Evolutionary conservation across 2,888 invertebrate genomes (phyloP), one percentile per base, ranked within the genome.

Genomic region (Caenorhabditis sinica): DNA sequence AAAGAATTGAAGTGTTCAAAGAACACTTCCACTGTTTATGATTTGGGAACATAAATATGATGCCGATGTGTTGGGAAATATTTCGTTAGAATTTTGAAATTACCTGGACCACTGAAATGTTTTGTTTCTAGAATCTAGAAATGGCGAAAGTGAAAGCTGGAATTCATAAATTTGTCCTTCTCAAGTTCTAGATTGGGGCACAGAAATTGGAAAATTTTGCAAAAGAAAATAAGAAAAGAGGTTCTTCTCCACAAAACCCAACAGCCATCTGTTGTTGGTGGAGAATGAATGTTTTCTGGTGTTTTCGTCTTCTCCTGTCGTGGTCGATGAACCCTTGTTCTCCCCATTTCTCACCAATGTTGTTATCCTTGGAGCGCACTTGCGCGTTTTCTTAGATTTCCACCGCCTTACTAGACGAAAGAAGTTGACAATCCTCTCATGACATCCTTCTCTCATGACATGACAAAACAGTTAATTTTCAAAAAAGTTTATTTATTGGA

Each of bases 241-340:
- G 5, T n/a, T n/a, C n/a, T n/a, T n/a, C n/a, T n/a, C n/a, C n/a
- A 11, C 53, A 23, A 11, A n/a, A 2, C 45, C 23, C 20, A 53
- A 20, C 25, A 15, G 20, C 56, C 49, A 49, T 49, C 49, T 49
- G 49, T 49, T 56, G 56, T 25, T 56, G 28, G 8, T 5, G 40
- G 23, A 65, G 45, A 45, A 65, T 45, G 30, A 65, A 65, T 49
- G 45, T 65, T 65, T 65, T 65, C 28, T 45, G 43, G 43, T 49
- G 49, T 49, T 49, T 49, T 49, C 49, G 9, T 65, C 65, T 17
- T n/a, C 15, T 45, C 11, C 30, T 28, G 11, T 28, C 65, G 8
- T 65, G 65, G 28, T 65, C 65, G 20, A 45, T 45, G 65, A 65
- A 65, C 65, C 49, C 30, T 65, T 65, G 45, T 8, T 15, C 13